Evolutionary conservation across 2,113 vertebrate species (phyloP), one percentile per base, ranked within the genome.

Genomic region (Alexandromys fortis): DNA sequence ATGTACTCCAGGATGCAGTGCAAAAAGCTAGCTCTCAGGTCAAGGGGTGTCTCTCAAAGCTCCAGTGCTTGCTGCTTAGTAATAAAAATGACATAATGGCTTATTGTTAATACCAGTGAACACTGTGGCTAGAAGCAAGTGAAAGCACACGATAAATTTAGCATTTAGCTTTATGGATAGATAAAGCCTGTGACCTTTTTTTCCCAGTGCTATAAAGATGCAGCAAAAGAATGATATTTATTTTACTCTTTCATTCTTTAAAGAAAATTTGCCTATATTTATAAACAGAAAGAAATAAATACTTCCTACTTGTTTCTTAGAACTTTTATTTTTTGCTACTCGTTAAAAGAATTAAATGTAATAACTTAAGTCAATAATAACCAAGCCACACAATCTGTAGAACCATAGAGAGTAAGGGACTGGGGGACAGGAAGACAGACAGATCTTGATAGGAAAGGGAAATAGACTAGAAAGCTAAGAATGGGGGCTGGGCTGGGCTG

Each of bases 81-180:
- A 61, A 86, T 63, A 72, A 95, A 89, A 89, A 79, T 11, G 35
- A 16, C n/a, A 10, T 7, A 81, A 86, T 49, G 35, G n/a, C 5
- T 82, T 89, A 82, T 49, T 61, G 42, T 7, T 55, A 47, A 70
- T 94, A 92, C 70, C 38, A 92, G 7, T 92, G n/a, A 92, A 35
- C 75, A 93, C 0, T 61, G 13, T 58, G 55, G 38, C 68, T 72
- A 58, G 22, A 89, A 92, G 16, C 86, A 19, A 67, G 33, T 8
- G 72, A 45, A 96, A 93, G 63, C 24, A 86, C 47, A 94, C 47
- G 63, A 58, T 89, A 91, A 52, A n/a, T 89, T 94, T n/a, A 76
- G 22, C 33, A 77, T 75, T 89, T 87, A 94, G 83, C 28, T 77
- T 79, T 45, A 96, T 52, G n/a, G 4, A 89, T 58, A 94, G 4